Evolutionary conservation across 2,113 vertebrate genomes (phyloP), one percentile per base, ranked within the genome.

Genomic region (Solea senegalensis): DNA sequence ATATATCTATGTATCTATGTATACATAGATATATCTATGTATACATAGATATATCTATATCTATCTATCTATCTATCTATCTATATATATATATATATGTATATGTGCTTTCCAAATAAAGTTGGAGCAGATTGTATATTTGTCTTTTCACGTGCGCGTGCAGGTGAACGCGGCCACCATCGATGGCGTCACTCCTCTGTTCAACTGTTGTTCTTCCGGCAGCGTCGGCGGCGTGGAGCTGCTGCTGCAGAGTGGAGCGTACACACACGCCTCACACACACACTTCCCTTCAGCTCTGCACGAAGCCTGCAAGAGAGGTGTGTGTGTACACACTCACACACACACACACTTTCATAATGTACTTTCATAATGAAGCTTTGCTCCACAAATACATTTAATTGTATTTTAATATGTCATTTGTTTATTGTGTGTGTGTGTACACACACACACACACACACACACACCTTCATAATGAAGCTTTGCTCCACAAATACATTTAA

Each of bases 101-200:
- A 21, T 21, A 21, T 21, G 4, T 48, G 12, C 34, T 34, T 34
- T 34, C 3, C 34, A 3, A 34, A 34, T 34, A 34, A 34, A 34
- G 45, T 13, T 48, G 45, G 11, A 14, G 5, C 10, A 13, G 45
- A 48, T 10, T 2, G 8, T 5, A 45, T 9, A 12, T 4, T 46
- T 8, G 7, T 46, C 9, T 11, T 12, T 48, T 1, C 10, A 3
- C 57, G 8, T 66, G 11, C 68, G 16, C 53, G 4, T 58, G 1
- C 40, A 99, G 97, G 95, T 97, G 48, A 98, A 99, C 0, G 96
- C 96, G 15, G 92, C 95, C 7, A 98, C 96, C 3, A 97, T 99
- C 13, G 96, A 99, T 9, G 96, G 96, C 0, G 92, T 95, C 81
- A 97, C 96, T 10, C 96, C 97, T 3, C 86, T 99, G 40, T 98